Evolutionary conservation across 2,888 invertebrate species (phyloP), one percentile per base, ranked within the genome.

Genomic region (Plusia festucae): DNA sequence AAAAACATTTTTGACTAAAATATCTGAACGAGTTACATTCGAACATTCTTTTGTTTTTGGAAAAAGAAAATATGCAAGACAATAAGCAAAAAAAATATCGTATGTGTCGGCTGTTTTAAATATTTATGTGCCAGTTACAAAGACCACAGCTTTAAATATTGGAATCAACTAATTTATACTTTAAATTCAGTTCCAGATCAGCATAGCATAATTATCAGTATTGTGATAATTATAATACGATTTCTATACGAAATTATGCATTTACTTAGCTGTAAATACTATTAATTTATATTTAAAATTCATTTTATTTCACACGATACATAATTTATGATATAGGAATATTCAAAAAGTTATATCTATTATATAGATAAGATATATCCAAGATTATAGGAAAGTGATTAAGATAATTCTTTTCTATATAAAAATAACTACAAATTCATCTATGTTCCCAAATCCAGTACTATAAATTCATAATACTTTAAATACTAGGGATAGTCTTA

Each of bases 391-490:
- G 53, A 56, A 60, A 51, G 57, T 51, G 68, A 61, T 57, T 65
- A 46, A 62, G 70, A 57, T 58, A 18, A 8, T 30, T 63, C 67
- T 57, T 57, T 53, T 70, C 79, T 86, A 85, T 81, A 85, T 16
- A 85, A 82, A 87, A 88, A 88, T 86, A 85, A 80, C 85, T 85
- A 88, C 83, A 81, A 79, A 69, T 80, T 80, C 65, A 70, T 82
- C 85, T 86, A 88, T 89, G 89, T 84, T 89, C 88, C 88, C 88
- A 82, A 83, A 80, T 82, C 82, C 85, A 87, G 82, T 80, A 72
- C 67, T 60, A 68, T 79, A 69, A 62, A 68, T 76, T 71, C 58
- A 71, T 78, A 72, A 58, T 68, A 70, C 52, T 67, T 76, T 60
- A 57, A 70, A 68, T 55, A 71, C 68, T 79, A 79, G 60, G 32